A percentile compares a stretch with the other conserved stretches of the same genome.
Evolutionary conservation across 2,888 invertebrate genomes (phyloP).

Genomic region (Smittia sp.): DNA sequence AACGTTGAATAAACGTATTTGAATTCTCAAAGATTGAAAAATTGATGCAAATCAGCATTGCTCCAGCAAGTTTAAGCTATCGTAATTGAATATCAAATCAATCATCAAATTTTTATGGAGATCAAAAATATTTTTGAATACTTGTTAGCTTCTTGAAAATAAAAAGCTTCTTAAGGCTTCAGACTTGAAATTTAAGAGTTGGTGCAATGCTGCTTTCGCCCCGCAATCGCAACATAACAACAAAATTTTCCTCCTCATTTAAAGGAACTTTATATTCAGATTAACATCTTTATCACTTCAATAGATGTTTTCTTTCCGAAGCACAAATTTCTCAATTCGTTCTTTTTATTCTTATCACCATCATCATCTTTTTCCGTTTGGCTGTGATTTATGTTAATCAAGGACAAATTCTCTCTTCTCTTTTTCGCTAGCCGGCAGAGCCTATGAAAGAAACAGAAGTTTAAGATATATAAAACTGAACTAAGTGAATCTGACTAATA

Average conservation of each 20-base stretch:
- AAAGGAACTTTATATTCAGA: neutral
- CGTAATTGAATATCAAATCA: too few species aligned
- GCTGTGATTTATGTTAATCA: conserved; percentile 9
- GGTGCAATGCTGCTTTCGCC: neutral
- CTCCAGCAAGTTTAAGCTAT: too few species aligned
- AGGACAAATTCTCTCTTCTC: conserved; percentile 12
- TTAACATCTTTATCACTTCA: neutral
- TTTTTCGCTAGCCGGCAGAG: conserved; percentile 61
- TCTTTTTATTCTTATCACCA: neutral
- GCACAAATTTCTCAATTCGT: neutral
- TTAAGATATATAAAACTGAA: conserved; percentile 52
- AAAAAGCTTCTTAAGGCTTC: too few species aligned
- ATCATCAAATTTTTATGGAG: too few species aligned
- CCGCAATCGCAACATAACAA: neutral
- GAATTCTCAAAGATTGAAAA: conserved; percentile 10
- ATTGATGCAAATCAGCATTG: neutral
- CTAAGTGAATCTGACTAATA: conserved; percentile 1
- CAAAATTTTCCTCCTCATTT: neutral
- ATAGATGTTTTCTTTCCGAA: neutral
- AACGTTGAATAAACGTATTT: too few species aligned
- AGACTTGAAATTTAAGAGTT: too few species aligned
- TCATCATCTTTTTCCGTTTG: neutral
- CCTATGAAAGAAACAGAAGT: conserved; percentile 74
- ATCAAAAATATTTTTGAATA: too few species aligned
- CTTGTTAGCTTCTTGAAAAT: too few species aligned